Base-by-base conservation (phyloP, 1,140 invertebrate species). In the Ylistrum balloti region DNA sequence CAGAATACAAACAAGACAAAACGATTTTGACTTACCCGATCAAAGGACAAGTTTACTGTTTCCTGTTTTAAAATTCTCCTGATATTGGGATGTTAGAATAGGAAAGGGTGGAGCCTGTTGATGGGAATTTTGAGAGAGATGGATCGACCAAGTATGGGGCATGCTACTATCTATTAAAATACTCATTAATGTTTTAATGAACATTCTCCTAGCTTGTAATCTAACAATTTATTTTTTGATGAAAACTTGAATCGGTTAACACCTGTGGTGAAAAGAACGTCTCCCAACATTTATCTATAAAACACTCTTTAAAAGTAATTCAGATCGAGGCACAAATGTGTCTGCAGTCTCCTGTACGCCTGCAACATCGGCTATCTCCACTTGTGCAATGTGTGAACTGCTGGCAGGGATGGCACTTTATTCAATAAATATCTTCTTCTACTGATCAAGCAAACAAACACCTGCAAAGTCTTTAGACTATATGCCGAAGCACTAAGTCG, bases 181-280 rank as follows among this genome's bases (percentile, higher is more conserved):
- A 74, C 56, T 74, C 56, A 28, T 74, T 74, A 74, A 28, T 5
- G 56, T 0, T 74, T 74, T 74, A 74, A 74, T 74, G 56, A 74
- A 74, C 56, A 74, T 74, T 74, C 56, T 28, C 56, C 56, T n/a
- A 5, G 20, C 56, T 74, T 74, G 56, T 74, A 74, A 74, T 74
- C 56, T 74, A 74, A 74, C 22, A 74, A 74, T 74, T 74, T 74
- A 74, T 74, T 28, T 74, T 74, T 74, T 74, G 56, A 74, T 74
- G 56, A 74, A 28, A 74, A 74, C 56, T 74, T 74, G n/a, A 28
- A 74, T 74, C 56, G 9, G 22, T 74, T 9, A 74, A 17, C 56
- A 74, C 56, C 56, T 74, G 56, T 74, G 56, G 56, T 74, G 56
- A n/a, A 0, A n/a, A 17, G 9, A 74, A n/a, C 17, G 56, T 74